These are phyloP conservation scores for Drosophila histrio DNA, from an alignment of 2,888 invertebrate genomes.

Conservation along the genomic window DNA sequence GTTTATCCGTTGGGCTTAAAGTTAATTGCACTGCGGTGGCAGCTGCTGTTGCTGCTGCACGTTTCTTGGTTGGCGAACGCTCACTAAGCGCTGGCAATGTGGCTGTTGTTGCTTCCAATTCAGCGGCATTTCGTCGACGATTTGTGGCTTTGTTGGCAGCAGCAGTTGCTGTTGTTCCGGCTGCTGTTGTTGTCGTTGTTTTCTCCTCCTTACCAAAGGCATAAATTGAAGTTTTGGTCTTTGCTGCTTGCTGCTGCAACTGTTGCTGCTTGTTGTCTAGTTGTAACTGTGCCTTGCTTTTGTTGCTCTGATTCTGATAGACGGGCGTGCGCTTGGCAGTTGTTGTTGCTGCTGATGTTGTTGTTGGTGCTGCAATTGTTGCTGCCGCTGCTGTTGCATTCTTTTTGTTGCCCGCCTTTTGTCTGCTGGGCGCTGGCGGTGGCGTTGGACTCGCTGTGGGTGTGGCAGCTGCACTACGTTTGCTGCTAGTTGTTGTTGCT, in stretches of 20 bases:
- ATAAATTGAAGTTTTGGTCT: slow-evolving; percentile 85
- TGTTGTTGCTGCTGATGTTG: slow-evolving; percentile 22
- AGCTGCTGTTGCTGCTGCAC: slow-evolving; percentile 67
- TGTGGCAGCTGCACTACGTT: slow-evolving; percentile 44
- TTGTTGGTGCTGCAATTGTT: slow-evolving; percentile 22
- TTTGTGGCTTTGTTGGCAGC: slow-evolving; percentile 78
- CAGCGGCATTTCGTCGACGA: slow-evolving; percentile 81
- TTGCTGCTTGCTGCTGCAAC: neutral
- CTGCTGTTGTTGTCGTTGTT: slow-evolving; percentile 78
- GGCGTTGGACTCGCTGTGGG: slow-evolving; percentile 47
- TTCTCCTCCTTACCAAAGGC: slow-evolving; percentile 89
- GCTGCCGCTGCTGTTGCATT: slow-evolving; percentile 32
- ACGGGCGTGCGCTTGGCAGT: slow-evolving; percentile 85
- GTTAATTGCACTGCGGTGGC: slow-evolving; percentile 83
- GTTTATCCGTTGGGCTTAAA: slow-evolving; percentile 84
- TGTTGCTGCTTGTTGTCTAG: slow-evolving; percentile 71
- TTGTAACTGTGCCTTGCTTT: slow-evolving; percentile 32
- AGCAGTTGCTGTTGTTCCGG: slow-evolving; percentile 13
- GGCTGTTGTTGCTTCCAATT: slow-evolving; percentile 27
- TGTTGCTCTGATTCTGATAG: slow-evolving; percentile 84
- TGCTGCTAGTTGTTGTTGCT: slow-evolving; percentile 5
- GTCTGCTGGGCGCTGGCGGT: slow-evolving; percentile 43
- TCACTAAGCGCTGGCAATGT: slow-evolving; percentile 66
- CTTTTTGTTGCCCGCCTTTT: slow-evolving; percentile 38
- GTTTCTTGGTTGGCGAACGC: slow-evolving; percentile 70